Evolutionary conservation across 1,140 invertebrate species (phyloP), one percentile per base, ranked within the genome.

Genomic region (Procambarus clarkii): DNA sequence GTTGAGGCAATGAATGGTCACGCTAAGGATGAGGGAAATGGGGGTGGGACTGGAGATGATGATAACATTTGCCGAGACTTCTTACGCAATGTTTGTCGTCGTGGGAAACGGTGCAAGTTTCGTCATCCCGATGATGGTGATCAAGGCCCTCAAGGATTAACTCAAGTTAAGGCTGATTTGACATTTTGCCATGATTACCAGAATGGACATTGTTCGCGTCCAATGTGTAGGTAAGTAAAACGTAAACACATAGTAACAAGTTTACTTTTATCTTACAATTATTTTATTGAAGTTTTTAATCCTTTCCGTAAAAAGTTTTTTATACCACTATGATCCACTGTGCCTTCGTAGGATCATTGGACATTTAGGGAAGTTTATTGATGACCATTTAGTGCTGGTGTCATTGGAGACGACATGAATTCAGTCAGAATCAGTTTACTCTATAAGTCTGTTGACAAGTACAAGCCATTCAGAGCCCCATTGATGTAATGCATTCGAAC

Each of bases 121-220:
- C 95, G 96, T 46, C 97, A 97, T 93, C 95, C 96, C 4, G 94
- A 94, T 86, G 95, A 96, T 92, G 94, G 48, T 21, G 93, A 76
- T 9, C 79, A 48, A 58, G 84, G 81, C 4, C 69, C 86, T 44
- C 79, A 77, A 54, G 74, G 34, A n/a, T 24, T 74, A 46, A 77
- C 92, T 60, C 89, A 93, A 90, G 93, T 69, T 91, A 93, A 83
- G 94, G 94, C 87, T 95, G 95, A 91, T 24, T 94, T 96, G n/a
- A 95, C 96, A n/a, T 98, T 98, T 94, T 98, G 97, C 94, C 97
- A 98, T 94, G 97, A 98, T 94, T 98, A 96, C 94, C 97, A 98
- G 94, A 98, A 98, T 94, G 96, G 96, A 18, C 95, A 95, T 85
- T 97, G 96, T 93, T 95, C 95, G 24, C 95, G 96, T 93, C 94